Conservation (phyloP, 1,140 invertebrate species). For the Pentalonia nigronervosa region DNA sequence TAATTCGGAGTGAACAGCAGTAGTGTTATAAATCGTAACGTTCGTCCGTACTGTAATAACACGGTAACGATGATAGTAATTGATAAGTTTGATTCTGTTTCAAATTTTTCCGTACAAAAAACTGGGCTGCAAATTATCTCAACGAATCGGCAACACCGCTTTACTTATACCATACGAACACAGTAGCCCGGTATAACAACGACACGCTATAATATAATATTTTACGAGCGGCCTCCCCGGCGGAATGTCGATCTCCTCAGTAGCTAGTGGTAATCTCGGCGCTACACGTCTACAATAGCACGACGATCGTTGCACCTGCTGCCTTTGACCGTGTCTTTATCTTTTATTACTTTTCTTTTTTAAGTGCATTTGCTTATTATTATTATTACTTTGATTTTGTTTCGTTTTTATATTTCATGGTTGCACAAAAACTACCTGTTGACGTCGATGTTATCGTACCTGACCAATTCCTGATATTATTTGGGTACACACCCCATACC, state of each 20-base stretch:
- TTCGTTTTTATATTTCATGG: neutral
- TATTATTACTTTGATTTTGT: neutral
- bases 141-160: neutral
- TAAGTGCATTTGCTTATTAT: neutral
- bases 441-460: neutral
- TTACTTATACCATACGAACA: neutral
- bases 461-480: neutral
- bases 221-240: conserved; percentile 12
- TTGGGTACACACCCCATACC: neutral
- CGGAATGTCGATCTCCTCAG: conserved; percentile 4
- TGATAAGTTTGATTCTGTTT: neutral
- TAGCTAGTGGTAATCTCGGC: neutral
- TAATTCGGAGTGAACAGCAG: neutral
- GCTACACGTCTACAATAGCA: neutral
- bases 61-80: neutral
- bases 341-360: neutral
- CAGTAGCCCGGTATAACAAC: neutral
- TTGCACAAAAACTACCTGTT: neutral
- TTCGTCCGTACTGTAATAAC: neutral
- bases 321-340: conserved; percentile 25
- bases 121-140: neutral
- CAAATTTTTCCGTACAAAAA: neutral
- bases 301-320: neutral
- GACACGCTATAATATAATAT: neutral
- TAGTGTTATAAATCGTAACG: neutral